Conservation (phyloP, 2,797 vertebrate species). For the Cygnus olor region DNA sequence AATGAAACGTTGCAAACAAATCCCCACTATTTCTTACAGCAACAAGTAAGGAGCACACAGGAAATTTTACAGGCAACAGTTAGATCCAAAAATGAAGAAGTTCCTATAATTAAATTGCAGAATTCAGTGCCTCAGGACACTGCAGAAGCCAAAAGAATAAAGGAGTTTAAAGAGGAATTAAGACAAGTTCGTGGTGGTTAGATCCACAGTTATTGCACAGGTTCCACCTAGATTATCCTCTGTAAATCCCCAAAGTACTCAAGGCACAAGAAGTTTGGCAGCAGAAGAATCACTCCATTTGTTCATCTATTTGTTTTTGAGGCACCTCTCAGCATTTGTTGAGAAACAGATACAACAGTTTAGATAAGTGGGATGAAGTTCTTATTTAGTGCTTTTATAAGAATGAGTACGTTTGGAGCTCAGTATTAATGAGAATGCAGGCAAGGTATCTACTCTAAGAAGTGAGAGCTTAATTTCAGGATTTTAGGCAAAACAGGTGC, state of each 20-base stretch:
- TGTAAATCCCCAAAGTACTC: neutral
- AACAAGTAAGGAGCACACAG: neutral
- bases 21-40: fast-evolving
- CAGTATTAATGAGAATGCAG: fast-evolving
- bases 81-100: neutral
- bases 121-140: neutral
- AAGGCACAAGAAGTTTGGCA: neutral
- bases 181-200: neutral
- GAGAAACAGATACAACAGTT: neutral
- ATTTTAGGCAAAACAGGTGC: neutral
- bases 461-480: neutral
- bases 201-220: neutral
- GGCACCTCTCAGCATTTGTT: neutral
- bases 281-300: neutral
- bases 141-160: neutral
- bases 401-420: neutral
- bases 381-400: neutral
- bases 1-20: neutral
- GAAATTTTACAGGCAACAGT: neutral
- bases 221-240: neutral
- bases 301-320: neutral
- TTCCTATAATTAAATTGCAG: neutral
- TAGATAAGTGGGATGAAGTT: neutral
- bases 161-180: neutral
- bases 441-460: neutral